phyloP scores from a whole-genome alignment of 2,113 vertebrate genomes.

The Tor tambroides region DNA sequence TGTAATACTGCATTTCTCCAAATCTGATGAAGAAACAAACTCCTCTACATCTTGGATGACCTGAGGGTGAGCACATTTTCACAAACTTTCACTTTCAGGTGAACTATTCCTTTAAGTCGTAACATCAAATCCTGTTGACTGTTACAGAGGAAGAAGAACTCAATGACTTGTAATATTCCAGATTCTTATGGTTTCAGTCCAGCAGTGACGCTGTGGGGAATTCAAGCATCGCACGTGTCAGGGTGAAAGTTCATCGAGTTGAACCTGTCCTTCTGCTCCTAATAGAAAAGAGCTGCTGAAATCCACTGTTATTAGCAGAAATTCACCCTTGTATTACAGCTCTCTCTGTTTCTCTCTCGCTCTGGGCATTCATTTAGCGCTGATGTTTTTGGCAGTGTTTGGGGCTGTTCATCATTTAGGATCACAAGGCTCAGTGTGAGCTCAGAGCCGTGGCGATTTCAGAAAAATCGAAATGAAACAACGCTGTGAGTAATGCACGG shows the following conservation, averaged over 20 bases:
- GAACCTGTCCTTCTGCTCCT: conserved; percentile 42
- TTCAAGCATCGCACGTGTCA: conserved; percentile 32
- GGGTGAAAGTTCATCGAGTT: conserved; percentile 44
- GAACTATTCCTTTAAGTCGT: not conserved
- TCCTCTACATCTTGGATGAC: not conserved
- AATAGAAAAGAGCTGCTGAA: conserved; percentile 45
- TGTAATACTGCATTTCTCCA: not conserved
- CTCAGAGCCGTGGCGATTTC: conserved; percentile 39
- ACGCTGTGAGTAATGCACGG: conserved; percentile 7
- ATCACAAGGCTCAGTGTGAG: conserved; percentile 41
- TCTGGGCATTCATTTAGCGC: conserved; percentile 32
- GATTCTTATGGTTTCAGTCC: not conserved
- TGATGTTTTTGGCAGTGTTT: conserved; percentile 56
- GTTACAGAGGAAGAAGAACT: not conserved
- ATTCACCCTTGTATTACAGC: conserved; percentile 25
- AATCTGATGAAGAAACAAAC: not conserved
- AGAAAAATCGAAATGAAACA: conserved; percentile 42
- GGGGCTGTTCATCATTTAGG: conserved; percentile 42
- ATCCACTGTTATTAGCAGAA: conserved; percentile 37
- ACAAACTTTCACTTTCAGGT: no score
- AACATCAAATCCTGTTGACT: not conserved
- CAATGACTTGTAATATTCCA: not conserved
- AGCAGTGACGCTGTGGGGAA: conserved; percentile 7
- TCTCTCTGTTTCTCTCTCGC: not conserved
- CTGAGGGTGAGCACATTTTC: no score